Percentiles rank a stretch among this genome's conserved stretches.
phyloP scores from a whole-genome alignment of 1,140 invertebrate species.

The Trinorchestia longiramus region DNA sequence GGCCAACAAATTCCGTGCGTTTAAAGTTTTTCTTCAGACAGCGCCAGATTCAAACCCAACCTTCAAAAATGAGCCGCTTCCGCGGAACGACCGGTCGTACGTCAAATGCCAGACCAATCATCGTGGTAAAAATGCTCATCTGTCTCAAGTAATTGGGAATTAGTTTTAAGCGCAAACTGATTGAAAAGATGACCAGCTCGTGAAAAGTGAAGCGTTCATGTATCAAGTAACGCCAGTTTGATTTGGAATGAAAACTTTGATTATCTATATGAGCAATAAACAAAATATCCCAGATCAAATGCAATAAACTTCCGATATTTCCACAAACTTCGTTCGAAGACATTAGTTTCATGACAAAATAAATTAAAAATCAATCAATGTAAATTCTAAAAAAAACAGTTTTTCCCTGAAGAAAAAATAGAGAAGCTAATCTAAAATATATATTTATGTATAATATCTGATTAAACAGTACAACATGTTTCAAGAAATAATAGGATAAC shows the following conservation, averaged over 20 bases:
- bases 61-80: constrained; percentile 3
- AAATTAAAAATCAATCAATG: too few species aligned
- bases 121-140: neutral
- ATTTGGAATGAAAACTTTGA: neutral
- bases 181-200: neutral
- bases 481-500: too few species aligned
- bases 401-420: too few species aligned
- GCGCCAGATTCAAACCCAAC: neutral
- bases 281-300: neutral
- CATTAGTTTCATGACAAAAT: too few species aligned
- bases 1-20: constrained; percentile 25
- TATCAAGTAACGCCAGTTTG: neutral
- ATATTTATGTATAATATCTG: too few species aligned
- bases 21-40: neutral
- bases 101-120: constrained; percentile 38
- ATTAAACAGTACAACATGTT: too few species aligned
- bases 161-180: neutral
- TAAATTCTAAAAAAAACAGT: too few species aligned
- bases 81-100: neutral
- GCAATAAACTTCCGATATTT: neutral
- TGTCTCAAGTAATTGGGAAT: constrained; percentile 4
- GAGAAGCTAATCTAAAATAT: too few species aligned
- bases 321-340: neutral
- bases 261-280: neutral
- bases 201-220: neutral